These are phyloP conservation scores for Onychostruthus taczanowskii DNA, from an alignment of 2,113 vertebrate species.

Conservation along the genomic window DNA sequence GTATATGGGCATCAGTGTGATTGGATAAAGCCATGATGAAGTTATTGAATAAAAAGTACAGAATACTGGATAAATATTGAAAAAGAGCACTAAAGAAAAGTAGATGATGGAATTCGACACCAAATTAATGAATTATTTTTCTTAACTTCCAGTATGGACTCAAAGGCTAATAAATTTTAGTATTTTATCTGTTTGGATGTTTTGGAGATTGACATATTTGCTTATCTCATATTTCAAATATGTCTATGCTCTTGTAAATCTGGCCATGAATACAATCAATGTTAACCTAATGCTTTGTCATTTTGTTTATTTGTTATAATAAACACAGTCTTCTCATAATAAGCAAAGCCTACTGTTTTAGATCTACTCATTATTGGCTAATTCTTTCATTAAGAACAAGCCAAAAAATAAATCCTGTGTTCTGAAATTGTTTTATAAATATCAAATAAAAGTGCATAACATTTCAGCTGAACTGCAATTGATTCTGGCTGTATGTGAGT, in stretches of 20 bases:
- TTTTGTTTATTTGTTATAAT: background rate
- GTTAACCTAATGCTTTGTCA: background rate
- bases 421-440: background rate
- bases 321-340: background rate
- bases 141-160: background rate
- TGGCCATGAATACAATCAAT: background rate
- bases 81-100: background rate
- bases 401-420: background rate
- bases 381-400: background rate
- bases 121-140: background rate
- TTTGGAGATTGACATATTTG: background rate
- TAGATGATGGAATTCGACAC: background rate
- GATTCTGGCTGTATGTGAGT: background rate
- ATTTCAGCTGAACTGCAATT: background rate
- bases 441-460: background rate
- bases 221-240: background rate
- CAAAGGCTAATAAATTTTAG: background rate
- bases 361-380: background rate
- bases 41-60: background rate
- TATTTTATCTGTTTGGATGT: background rate
- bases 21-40: background rate
- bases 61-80: background rate
- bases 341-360: background rate
- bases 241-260: background rate
- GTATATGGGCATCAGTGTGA: accelerated